Evolutionary conservation across 2,113 vertebrate genomes (phyloP).

Genomic region (Gasterosteus nipponicus): DNA sequence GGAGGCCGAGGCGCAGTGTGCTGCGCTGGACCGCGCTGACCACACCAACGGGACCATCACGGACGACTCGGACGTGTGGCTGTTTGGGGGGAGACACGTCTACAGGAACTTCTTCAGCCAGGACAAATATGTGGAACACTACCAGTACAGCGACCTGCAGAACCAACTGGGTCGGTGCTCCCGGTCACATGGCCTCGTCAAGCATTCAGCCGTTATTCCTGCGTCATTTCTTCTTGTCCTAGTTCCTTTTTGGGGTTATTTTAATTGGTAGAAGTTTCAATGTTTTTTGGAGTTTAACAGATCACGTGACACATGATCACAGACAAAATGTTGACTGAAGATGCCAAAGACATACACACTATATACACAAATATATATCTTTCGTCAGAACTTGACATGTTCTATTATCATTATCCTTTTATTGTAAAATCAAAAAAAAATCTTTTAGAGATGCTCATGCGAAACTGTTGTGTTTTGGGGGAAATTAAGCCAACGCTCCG

Average conservation of each 20-base stretch:
- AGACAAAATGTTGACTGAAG: background rate
- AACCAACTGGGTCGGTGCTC: conserved; percentile 90
- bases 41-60: conserved; percentile 97
- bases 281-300: background rate
- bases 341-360: background rate
- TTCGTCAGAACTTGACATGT: background rate
- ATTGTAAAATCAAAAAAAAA: too few relatives aligned
- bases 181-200: background rate
- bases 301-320: background rate
- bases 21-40: conserved; percentile 87
- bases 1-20: conserved; percentile 97
- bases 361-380: background rate
- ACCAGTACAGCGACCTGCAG: conserved; percentile 90
- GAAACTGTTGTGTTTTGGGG: background rate
- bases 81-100: conserved; percentile 95
- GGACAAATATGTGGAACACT: conserved; percentile 91
- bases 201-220: background rate
- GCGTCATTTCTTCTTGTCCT: background rate
- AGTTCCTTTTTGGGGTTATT: background rate
- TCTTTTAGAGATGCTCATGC: too few relatives aligned
- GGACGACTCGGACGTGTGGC: conserved; percentile 97
- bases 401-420: too few relatives aligned
- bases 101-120: conserved; percentile 98
- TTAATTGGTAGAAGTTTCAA: background rate
- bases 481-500: background rate